Evolutionary conservation across 2,888 invertebrate genomes (phyloP).

Genomic region (Raillietiella orientalis): DNA sequence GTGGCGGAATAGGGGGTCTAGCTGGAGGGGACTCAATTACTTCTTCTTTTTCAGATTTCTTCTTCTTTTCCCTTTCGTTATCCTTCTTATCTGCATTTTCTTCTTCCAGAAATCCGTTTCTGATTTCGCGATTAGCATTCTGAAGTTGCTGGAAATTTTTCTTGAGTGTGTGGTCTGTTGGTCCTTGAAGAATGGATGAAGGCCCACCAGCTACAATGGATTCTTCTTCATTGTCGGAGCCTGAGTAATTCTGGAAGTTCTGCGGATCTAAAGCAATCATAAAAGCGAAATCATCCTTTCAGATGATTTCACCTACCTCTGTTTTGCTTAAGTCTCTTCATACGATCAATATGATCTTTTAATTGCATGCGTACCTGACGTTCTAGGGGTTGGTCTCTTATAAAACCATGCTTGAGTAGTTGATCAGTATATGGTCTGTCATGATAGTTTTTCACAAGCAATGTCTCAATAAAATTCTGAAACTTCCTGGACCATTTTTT

Average conservation of each 20-base stretch:
- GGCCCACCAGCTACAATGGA: conserved; percentile 70
- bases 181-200: conserved; percentile 66
- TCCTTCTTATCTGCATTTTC: conserved; percentile 1
- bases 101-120: conserved; percentile 1
- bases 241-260: conserved; percentile 15
- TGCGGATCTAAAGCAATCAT: conserved; percentile 18
- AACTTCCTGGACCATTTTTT: conserved; percentile 96
- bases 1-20: conserved; percentile 4
- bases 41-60: conserved; percentile 1
- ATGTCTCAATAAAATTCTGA: conserved; percentile 89
- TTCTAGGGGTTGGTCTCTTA: conserved; percentile 94
- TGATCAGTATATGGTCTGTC: conserved; percentile 95
- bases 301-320: too few relatives aligned
- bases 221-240: conserved; percentile 78
- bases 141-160: conserved; percentile 96
- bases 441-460: conserved; percentile 94
- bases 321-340: conserved; percentile 40
- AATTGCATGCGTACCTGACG: conserved; percentile 87
- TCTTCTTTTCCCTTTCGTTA: neutral
- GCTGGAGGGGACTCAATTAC: conserved; percentile 5
- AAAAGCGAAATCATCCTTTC: too few relatives aligned
- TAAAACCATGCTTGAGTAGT: conserved; percentile 83
- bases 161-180: conserved; percentile 73
- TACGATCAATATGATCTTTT: conserved; percentile 94
- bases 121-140: too few relatives aligned